Evolutionary conservation across 2,797 vertebrate species (phyloP).

Genomic region (Cirrhinus mrigala): DNA sequence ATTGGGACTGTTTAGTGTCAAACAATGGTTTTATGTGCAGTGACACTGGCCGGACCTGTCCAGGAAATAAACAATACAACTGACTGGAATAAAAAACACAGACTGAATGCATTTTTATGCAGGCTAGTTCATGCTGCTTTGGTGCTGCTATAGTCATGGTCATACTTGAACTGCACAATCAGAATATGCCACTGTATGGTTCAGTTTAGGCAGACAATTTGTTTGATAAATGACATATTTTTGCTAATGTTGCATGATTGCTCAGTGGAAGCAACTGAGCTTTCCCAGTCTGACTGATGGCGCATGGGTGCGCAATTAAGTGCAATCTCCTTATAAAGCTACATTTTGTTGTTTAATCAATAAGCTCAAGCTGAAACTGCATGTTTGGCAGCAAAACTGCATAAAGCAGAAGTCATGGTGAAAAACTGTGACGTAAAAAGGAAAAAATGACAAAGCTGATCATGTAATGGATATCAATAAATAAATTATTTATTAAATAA

Average conservation of each 20-base stretch:
- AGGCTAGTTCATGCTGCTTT: not conserved
- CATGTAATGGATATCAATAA: not conserved
- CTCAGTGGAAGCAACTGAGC: not conserved
- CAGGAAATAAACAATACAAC: not conserved
- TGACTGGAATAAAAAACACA: not conserved
- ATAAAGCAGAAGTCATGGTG: not conserved
- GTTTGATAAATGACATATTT: not conserved
- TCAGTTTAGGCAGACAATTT: not conserved
- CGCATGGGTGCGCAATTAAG: not conserved
- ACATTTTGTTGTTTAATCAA: not conserved
- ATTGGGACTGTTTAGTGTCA: constrained; percentile 7
- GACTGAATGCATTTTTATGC: not conserved
- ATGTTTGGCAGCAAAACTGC: not conserved
- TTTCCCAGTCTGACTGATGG: not conserved
- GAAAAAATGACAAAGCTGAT: not conserved
- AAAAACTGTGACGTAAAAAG: not conserved
- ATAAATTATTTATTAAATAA: not conserved
- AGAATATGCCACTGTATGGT: not conserved
- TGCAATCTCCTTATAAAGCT: not conserved
- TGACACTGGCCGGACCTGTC: constrained; percentile 21
- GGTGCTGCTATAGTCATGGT: not conserved
- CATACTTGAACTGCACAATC: not conserved
- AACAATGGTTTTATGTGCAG: constrained; percentile 43
- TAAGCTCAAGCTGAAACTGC: not conserved
- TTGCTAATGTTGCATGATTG: not conserved